Conservation (phyloP, 2,888 invertebrate species). For the Meteorus colon region DNA sequence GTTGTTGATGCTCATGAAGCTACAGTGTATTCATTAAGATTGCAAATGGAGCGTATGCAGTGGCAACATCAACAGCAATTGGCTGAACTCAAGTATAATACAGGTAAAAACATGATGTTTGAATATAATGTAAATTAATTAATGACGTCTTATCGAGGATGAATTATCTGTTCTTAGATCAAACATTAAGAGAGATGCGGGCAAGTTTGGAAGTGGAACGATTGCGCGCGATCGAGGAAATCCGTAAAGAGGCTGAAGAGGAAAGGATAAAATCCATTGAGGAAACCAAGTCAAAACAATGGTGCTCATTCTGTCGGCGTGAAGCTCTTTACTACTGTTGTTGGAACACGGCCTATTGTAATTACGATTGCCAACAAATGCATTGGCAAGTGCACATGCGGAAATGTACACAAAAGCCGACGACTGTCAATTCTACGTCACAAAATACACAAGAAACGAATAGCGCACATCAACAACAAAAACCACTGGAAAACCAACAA, state of each 20-base stretch:
- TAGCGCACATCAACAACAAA: constrained; percentile 31
- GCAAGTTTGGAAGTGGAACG: constrained; percentile 83
- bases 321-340: constrained; percentile 96
- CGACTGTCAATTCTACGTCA: constrained; percentile 46
- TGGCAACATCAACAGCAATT: constrained; percentile 85
- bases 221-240: constrained; percentile 78
- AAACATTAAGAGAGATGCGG: constrained; percentile 81
- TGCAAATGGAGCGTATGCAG: constrained; percentile 82
- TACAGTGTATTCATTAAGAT: constrained; percentile 77
- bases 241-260: constrained; percentile 79
- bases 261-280: constrained; percentile 84
- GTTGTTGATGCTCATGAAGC: constrained; percentile 74
- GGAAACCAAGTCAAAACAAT: constrained; percentile 90
- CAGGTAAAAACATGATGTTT: constrained; percentile 73
- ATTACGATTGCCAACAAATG: constrained; percentile 88
- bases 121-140: constrained; percentile 16
- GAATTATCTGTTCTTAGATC: constrained; percentile 71
- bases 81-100: constrained; percentile 82
- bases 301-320: constrained; percentile 91
- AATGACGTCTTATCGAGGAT: not conserved
- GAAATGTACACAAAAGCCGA: constrained; percentile 75
- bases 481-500: constrained; percentile 17
- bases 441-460: constrained; percentile 28
- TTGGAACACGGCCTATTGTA: constrained; percentile 97
- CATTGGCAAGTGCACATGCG: constrained; percentile 88